Conservation (phyloP, 2,113 vertebrate genomes). For the Apus apus region DNA sequence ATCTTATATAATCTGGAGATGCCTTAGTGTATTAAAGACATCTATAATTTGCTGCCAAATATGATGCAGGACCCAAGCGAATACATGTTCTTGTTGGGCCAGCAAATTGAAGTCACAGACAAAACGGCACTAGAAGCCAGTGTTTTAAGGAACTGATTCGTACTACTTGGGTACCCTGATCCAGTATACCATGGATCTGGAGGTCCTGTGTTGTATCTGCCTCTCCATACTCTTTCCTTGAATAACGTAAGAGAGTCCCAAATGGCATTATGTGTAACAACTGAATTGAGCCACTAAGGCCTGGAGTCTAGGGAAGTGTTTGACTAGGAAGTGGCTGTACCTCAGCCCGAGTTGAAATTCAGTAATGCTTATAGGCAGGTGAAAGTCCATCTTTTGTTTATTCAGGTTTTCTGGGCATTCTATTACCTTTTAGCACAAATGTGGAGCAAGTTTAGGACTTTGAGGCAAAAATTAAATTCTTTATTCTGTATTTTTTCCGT, state of each 20-base stretch:
- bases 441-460: neutral
- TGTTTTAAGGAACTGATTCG: neutral
- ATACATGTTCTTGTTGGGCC: neutral
- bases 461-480: neutral
- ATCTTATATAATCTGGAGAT: neutral
- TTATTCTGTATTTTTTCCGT: neutral
- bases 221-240: neutral
- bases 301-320: neutral
- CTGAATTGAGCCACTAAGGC: neutral
- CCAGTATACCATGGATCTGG: neutral
- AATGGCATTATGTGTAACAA: neutral
- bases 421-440: neutral
- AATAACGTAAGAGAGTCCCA: neutral
- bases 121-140: neutral
- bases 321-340: neutral
- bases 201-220: neutral
- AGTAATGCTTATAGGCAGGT: neutral
- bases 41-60: neutral
- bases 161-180: neutral
- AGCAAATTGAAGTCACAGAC: neutral
- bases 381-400: neutral
- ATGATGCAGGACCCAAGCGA: neutral
- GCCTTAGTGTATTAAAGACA: neutral
- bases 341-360: neutral
- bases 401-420: neutral